A percentile compares a stretch with the other conserved stretches of the same genome.
Conservation (phyloP, 2,797 vertebrate species). For the Anguilla megastoma region DNA sequence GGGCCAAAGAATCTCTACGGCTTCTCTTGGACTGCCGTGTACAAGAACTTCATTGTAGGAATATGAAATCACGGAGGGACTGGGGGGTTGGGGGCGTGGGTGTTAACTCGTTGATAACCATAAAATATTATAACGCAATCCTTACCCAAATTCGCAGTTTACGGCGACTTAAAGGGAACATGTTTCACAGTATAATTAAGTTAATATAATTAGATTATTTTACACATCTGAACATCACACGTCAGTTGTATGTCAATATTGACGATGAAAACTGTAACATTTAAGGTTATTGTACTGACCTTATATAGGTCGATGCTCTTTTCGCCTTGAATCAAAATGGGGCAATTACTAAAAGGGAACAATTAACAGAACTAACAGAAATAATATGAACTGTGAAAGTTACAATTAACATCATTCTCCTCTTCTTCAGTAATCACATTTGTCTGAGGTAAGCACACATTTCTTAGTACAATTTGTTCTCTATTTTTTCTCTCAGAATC, state of each 20-base stretch:
- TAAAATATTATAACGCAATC: neutral
- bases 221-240: neutral
- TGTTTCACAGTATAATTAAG: neutral
- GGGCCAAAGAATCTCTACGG: conserved; percentile 93
- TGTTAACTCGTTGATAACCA: neutral
- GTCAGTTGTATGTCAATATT: neutral
- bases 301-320: neutral
- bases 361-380: neutral
- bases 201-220: neutral
- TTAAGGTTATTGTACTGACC: neutral
- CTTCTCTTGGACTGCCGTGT: conserved; percentile 87
- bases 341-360: neutral
- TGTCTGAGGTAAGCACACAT: neutral
- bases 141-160: neutral
- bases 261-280: neutral
- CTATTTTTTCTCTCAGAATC: neutral
- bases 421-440: no score
- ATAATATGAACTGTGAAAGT: no score
- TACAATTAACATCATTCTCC: no score
- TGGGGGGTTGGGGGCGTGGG: conserved; percentile 45
- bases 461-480: neutral
- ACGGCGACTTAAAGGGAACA: neutral
- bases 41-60: conserved; percentile 95
- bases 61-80: conserved; percentile 59
- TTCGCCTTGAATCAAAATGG: neutral